phyloP scores from a whole-genome alignment of 2,888 invertebrate genomes.

The Synergus japonicus region DNA sequence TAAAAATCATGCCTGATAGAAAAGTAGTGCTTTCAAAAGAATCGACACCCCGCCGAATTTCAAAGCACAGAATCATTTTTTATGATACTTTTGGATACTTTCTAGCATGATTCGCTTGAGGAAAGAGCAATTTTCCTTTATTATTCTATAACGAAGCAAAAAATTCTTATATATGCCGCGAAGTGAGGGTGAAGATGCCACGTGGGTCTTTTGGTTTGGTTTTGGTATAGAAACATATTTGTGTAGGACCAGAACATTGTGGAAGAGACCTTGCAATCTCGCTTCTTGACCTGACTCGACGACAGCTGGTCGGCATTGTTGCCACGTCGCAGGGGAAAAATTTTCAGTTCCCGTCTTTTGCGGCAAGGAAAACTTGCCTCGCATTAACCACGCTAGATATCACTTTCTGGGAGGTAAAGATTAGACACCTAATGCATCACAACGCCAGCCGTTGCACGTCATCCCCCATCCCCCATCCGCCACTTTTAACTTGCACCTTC shows the following conservation, averaged over 20 bases:
- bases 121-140: slow-evolving; percentile 24
- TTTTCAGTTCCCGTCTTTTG: slow-evolving; percentile 26
- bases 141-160: slow-evolving; percentile 39
- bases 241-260: slow-evolving; percentile 4
- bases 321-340: slow-evolving; percentile 38
- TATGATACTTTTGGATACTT: slow-evolving; percentile 7
- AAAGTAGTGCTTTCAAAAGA: slow-evolving; percentile 8
- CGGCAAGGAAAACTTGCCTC: slow-evolving; percentile 37
- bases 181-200: slow-evolving; percentile 19
- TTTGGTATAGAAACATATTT: slow-evolving; percentile 23
- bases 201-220: slow-evolving; percentile 28
- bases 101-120: background rate
- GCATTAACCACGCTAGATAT: slow-evolving; percentile 42
- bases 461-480: background rate
- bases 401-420: slow-evolving; percentile 42
- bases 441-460: slow-evolving; percentile 32
- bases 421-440: slow-evolving; percentile 41
- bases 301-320: slow-evolving; percentile 40
- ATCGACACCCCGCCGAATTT: slow-evolving; percentile 4
- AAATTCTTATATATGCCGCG: slow-evolving; percentile 21
- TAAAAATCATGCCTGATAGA: slow-evolving; percentile 27
- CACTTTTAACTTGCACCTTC: slow-evolving; percentile 10
- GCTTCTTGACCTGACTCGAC: slow-evolving; percentile 41
- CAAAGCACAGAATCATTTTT: slow-evolving; percentile 29
- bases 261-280: slow-evolving; percentile 24